Base-by-base conservation (phyloP, 1,140 invertebrate species). In the Drosophila bipectinata region DNA sequence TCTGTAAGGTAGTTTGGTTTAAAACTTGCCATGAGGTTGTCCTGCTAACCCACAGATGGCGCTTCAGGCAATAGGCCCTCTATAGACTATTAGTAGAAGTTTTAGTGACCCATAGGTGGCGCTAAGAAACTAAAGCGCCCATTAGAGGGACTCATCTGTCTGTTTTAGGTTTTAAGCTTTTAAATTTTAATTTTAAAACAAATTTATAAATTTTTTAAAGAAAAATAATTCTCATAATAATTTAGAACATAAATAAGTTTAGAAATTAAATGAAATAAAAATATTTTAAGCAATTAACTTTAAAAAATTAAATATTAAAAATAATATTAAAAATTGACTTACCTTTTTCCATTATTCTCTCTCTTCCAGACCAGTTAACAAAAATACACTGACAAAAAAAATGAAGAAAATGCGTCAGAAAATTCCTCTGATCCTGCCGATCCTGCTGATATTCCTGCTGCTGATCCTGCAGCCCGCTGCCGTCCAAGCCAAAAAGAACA, bases 401-500 rank as follows among this genome's bases (percentile, higher is more conserved):
- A 75, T 75, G 72, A 58, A 48, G 48, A 34, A 51, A 53, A 74
- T 44, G 32, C 37, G 39, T 55, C 44, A 45, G 32, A 58, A 62
- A 41, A 39, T 55, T 45, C 55, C 32, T 5, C n/a, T 53, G 55
- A 34, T 55, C 57, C 53, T 77, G 32, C 60, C 77, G 53, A 14
- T 41, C 54, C 48, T 82, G 7, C 39, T 77, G n/a, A 41, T 72
- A 45, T 58, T 90, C 47, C 59, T 88, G 45, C 44, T 56, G 18
- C 44, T 56, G 45, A 44, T 71, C 34, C 34, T 78, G 7, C 52
- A 88, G 64, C 76, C 83, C 10, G 21, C 18, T 24, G 67, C 37
- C 28, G 60, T 67, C 24, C 37, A 62, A 58, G 85, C 84, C 71
- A 90, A 85, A 15, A 69, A 75, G 14, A 85, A 80, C 21, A 78